A percentile compares a stretch with the other conserved stretches of the same genome.
Evolutionary conservation across 2,888 invertebrate species (phyloP).

Genomic region (Antheraea assamensis): DNA sequence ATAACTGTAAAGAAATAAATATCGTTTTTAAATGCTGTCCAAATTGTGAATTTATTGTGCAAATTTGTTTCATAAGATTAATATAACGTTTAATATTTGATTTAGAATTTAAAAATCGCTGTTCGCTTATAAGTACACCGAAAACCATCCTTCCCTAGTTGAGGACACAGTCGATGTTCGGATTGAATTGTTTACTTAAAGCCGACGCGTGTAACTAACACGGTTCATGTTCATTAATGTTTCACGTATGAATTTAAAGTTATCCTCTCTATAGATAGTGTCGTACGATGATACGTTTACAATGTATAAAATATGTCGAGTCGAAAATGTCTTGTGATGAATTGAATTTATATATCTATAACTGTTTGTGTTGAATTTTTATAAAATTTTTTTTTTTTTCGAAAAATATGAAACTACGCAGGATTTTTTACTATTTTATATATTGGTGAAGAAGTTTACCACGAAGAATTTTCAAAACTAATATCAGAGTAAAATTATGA

Average conservation of each 20-base stretch:
- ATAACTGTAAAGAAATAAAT: neutral
- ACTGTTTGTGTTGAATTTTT: too few species aligned
- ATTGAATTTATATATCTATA: too few species aligned
- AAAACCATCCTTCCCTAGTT: slow-evolving; percentile 22
- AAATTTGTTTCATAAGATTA: neutral
- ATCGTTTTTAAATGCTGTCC: neutral
- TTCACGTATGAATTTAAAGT: slow-evolving; percentile 45
- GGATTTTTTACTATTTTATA: neutral
- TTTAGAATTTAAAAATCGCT: neutral
- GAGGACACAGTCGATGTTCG: slow-evolving; percentile 49
- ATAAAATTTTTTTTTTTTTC: too few species aligned
- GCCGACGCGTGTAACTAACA: slow-evolving; percentile 43
- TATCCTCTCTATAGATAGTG: slow-evolving; percentile 38
- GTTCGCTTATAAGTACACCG: neutral
- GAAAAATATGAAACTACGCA: too few species aligned
- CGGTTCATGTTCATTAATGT: slow-evolving; percentile 52
- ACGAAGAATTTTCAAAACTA: too few species aligned
- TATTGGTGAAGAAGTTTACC: neutral
- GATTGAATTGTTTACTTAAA: slow-evolving; percentile 54
- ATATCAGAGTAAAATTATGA: neutral
- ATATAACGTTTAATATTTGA: neutral
- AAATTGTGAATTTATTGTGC: neutral
- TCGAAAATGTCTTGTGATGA: neutral
- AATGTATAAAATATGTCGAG: slow-evolving; percentile 1
- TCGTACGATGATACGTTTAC: slow-evolving; percentile 39